Evolutionary conservation across 2,113 vertebrate genomes (phyloP).

Genomic region (Melanocharis versteri): DNA sequence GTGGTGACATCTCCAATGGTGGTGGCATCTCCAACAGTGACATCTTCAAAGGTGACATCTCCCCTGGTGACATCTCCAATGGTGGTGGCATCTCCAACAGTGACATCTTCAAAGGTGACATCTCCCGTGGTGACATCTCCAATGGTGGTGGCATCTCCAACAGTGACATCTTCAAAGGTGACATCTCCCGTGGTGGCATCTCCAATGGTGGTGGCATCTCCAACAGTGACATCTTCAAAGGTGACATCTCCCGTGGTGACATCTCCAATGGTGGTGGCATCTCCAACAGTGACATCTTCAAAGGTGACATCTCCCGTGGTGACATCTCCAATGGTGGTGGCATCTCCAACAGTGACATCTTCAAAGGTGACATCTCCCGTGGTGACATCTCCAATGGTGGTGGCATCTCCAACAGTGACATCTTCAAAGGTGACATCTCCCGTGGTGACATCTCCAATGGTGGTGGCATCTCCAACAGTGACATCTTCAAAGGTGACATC

Average conservation of each 20-base stretch:
- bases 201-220: not conserved
- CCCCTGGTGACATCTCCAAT: too few relatives aligned
- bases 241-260: not conserved
- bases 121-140: not conserved
- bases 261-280: not conserved
- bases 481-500: rapidly evolving
- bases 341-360: not conserved
- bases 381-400: not conserved
- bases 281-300: rapidly evolving
- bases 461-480: too few relatives aligned
- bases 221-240: too few relatives aligned
- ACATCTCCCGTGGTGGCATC: not conserved
- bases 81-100: not conserved
- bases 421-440: not conserved
- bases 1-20: too few relatives aligned
- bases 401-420: rapidly evolving
- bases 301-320: not conserved
- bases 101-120: too few relatives aligned
- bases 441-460: too few relatives aligned
- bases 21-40: not conserved
- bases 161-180: not conserved
- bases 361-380: too few relatives aligned
- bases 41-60: not conserved
- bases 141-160: not conserved
- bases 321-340: rapidly evolving